Evolutionary conservation across 1,140 invertebrate species (phyloP).

Genomic region (Procambarus clarkii): DNA sequence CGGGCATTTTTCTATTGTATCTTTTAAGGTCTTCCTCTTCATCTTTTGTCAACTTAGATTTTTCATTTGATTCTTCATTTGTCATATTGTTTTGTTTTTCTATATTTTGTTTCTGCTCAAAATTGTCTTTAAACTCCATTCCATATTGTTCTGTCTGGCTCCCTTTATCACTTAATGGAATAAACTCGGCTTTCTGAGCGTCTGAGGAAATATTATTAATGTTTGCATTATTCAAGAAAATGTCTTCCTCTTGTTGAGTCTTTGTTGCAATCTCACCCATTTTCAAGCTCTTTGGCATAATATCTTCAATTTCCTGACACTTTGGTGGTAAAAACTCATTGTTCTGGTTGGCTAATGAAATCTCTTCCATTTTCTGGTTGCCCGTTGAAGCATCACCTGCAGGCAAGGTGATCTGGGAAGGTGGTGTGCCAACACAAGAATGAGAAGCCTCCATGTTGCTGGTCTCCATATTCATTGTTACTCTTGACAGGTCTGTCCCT

Average conservation of each 20-base stretch:
- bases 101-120: not conserved
- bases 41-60: not conserved
- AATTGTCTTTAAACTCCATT: not conserved
- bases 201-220: not conserved
- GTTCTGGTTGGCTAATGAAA: not conserved
- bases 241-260: not conserved
- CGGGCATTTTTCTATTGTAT: conserved; percentile 44
- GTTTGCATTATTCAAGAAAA: not conserved
- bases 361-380: not conserved
- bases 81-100: not conserved
- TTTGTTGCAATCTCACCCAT: not conserved
- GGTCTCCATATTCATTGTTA: not conserved
- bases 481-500: not conserved
- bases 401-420: not conserved
- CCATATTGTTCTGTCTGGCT: conserved; percentile 12
- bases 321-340: not conserved
- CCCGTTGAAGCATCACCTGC: not conserved
- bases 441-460: not conserved
- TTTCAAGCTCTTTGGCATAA: not conserved
- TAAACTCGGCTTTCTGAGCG: not conserved
- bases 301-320: not conserved
- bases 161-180: not conserved
- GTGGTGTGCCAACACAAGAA: not conserved
- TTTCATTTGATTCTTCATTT: not conserved
- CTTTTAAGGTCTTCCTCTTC: conserved; percentile 47